A percentile compares a stretch with the other conserved stretches of the same genome.
Evolutionary conservation across 2,888 invertebrate species (phyloP).

Genomic region (Pinctada fucata): DNA sequence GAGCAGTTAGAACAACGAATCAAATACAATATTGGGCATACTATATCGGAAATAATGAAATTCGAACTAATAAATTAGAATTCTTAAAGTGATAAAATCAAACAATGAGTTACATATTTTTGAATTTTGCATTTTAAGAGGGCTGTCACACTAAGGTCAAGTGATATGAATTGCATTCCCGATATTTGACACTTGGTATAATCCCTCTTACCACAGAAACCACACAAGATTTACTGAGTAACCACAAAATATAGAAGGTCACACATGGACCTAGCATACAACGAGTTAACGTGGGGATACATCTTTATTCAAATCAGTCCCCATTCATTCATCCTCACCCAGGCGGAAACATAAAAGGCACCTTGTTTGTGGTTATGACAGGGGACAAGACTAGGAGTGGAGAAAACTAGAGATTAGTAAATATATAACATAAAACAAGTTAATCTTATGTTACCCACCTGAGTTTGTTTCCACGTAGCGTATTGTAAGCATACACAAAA

Average conservation of each 20-base stretch:
- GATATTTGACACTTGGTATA: too few relatives aligned
- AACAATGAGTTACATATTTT: too few relatives aligned
- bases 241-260: neutral
- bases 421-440: neutral
- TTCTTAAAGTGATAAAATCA: too few relatives aligned
- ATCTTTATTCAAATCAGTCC: neutral
- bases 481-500: conserved; percentile 20
- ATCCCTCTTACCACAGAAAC: too few relatives aligned
- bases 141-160: too few relatives aligned
- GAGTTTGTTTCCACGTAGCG: conserved; percentile 16
- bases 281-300: neutral
- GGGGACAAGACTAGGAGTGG: neutral
- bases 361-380: neutral
- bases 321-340: neutral
- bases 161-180: too few relatives aligned
- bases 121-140: too few relatives aligned
- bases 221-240: neutral
- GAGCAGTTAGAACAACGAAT: too few relatives aligned
- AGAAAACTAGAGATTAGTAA: neutral
- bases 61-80: too few relatives aligned
- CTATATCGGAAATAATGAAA: too few relatives aligned
- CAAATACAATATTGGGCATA: too few relatives aligned
- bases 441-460: conserved; percentile 22
- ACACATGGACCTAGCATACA: neutral
- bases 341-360: neutral